These are phyloP conservation scores for Morbakka virulenta DNA, from an alignment of 30 jellyfish, hydroid and myxozoan genomes.

Conservation along the genomic window DNA sequence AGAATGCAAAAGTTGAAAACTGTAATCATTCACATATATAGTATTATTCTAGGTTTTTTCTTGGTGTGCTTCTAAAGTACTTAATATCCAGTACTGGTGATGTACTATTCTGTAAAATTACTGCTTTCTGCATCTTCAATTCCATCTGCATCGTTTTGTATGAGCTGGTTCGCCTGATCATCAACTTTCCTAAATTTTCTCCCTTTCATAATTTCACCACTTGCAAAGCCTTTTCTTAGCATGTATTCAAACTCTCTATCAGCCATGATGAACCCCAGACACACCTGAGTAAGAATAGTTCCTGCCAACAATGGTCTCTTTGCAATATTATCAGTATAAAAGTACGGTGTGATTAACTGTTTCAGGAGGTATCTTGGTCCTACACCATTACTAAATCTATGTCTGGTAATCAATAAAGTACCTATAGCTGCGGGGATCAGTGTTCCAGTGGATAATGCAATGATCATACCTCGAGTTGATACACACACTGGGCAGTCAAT, in stretches of 20 bases:
- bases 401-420: constrained; percentile 34
- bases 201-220: background rate
- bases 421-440: constrained; percentile 51
- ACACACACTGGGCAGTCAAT: constrained; percentile 56
- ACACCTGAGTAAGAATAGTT: constrained; percentile 44
- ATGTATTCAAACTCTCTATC: constrained; percentile 49
- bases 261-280: constrained; percentile 52
- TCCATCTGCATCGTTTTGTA: no score
- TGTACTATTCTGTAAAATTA: no score
- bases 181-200: background rate
- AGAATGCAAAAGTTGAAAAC: no score
- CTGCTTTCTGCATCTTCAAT: no score
- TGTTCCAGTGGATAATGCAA: constrained; percentile 43
- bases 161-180: background rate
- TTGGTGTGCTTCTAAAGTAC: no score
- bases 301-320: constrained; percentile 47
- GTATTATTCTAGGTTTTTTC: no score
- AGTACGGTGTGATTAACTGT: background rate
- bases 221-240: background rate
- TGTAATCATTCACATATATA: no score
- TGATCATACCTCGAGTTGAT: constrained; percentile 42
- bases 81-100: no score
- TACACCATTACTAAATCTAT: constrained; percentile 22
- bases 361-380: background rate
- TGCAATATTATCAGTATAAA: constrained; percentile 24